Conservation (phyloP, 2,113 vertebrate species). For the Tachuris rubrigastra region DNA sequence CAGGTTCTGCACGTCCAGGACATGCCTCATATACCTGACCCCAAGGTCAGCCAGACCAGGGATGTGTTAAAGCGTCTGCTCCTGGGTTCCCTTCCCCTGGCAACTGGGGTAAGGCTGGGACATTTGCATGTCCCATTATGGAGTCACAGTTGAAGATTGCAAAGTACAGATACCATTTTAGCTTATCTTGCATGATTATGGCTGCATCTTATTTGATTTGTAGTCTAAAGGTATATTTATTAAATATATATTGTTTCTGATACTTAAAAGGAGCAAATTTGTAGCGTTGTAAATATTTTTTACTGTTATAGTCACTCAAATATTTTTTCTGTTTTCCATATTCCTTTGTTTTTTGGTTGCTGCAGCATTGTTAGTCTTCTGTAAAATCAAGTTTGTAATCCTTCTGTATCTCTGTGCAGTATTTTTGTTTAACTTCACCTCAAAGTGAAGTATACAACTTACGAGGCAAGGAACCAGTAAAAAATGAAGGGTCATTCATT, state of each 20-base stretch:
- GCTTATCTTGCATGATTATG: neutral
- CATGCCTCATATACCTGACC: neutral
- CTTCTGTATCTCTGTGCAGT: neutral
- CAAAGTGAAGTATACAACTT: neutral
- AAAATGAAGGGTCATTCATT: neutral
- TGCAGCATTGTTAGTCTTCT: neutral
- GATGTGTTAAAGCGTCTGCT: neutral
- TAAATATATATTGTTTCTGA: neutral
- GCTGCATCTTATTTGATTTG: neutral
- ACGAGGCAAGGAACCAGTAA: neutral
- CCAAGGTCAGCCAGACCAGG: neutral
- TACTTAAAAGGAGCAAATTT: neutral
- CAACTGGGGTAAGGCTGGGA: neutral
- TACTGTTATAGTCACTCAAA: neutral
- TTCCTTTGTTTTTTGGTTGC: neutral
- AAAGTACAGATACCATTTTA: neutral
- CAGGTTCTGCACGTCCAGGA: neutral
- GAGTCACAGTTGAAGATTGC: neutral
- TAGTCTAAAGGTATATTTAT: neutral
- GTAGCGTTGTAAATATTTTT: neutral
- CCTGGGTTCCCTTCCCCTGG: neutral
- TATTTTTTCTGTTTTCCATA: neutral
- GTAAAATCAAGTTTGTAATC: neutral
- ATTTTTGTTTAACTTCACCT: neutral
- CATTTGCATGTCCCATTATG: rapidly evolving